Base-by-base conservation (phyloP, 2,113 vertebrate genomes). In the Oncorhynchus nerka region DNA sequence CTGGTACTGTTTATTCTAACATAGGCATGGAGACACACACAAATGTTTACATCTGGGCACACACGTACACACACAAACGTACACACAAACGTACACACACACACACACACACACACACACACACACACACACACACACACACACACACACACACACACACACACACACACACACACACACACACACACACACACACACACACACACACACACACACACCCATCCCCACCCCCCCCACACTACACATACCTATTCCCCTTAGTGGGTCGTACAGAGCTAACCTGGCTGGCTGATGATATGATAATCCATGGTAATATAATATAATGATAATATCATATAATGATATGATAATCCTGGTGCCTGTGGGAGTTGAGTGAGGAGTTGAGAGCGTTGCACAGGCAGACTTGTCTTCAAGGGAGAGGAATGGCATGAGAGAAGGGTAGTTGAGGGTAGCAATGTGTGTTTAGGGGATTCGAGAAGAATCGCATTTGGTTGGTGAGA, bases 201-300 rank as follows among this genome's bases (percentile, higher is more conserved):
- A 68, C 73, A 34, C 4, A 75, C 20, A 22, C 48, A 73, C 16
- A 61, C 55, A 13, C 26, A n/a, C 39, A 30, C 48, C 48, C 73
- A 39, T 39, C 34, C 34, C 34, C 34, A 39, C 2, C 34, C 34
- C 34, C 24, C 34, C 83, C 72, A 48, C 49, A 59, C 39, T 61
- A 55, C 19, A 57, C 55, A 34, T 32, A 34, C 28, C 2, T 4
- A 19, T 68, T 32, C 9, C 28, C 65, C 45, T 68, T 4, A 24
- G 39, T 45, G 39, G 39, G 39, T 45, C 9, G 2, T 45, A 3
- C 39, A 45, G 39, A 11, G 45, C 76, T 34, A 73, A 78, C 80
- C 80, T 68, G 76, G 72, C 78, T 84, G 71, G 77, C 4, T 68
- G 64, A 51, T 79, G 79, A 83, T 81, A 81, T 82, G 67, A 74